phyloP scores from a whole-genome alignment of 2,888 invertebrate species.

The Athalia cordata region DNA sequence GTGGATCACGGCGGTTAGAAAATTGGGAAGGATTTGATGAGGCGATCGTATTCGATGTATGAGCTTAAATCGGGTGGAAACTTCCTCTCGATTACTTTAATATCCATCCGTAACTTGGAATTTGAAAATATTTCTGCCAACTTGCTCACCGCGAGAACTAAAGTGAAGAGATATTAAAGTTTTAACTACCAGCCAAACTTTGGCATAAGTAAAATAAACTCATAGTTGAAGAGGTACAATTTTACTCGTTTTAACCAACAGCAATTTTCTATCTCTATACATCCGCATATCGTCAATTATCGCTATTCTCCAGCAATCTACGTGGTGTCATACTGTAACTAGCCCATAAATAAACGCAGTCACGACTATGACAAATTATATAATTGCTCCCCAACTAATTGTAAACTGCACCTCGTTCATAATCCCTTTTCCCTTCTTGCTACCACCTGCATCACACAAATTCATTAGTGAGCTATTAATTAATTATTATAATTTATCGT shows the following conservation, averaged over 20 bases:
- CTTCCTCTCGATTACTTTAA: conserved; percentile 1
- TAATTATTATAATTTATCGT: conserved; percentile 25
- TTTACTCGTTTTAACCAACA: neutral
- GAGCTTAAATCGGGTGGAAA: neutral
- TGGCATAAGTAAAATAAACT: neutral
- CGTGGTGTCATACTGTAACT: neutral
- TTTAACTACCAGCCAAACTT: neutral
- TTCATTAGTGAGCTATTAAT: conserved; percentile 25
- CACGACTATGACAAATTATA: conserved; percentile 25
- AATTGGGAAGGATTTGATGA: neutral
- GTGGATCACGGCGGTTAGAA: too few species aligned
- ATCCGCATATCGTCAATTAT: neutral
- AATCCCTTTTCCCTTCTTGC: neutral
- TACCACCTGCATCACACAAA: neutral
- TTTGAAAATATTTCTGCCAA: neutral
- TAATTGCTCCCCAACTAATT: conserved; percentile 4
- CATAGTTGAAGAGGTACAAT: neutral
- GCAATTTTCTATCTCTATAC: neutral
- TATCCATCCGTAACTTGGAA: conserved; percentile 10
- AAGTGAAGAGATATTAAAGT: neutral
- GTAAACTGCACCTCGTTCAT: conserved; percentile 24
- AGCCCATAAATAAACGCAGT: conserved; percentile 14
- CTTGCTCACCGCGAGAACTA: neutral
- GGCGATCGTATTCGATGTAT: conserved; percentile 1
- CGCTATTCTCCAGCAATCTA: neutral